Evolutionary conservation across 2,113 vertebrate species (phyloP), one percentile per base, ranked within the genome.

Genomic region (Cyprinodon tularosa): DNA sequence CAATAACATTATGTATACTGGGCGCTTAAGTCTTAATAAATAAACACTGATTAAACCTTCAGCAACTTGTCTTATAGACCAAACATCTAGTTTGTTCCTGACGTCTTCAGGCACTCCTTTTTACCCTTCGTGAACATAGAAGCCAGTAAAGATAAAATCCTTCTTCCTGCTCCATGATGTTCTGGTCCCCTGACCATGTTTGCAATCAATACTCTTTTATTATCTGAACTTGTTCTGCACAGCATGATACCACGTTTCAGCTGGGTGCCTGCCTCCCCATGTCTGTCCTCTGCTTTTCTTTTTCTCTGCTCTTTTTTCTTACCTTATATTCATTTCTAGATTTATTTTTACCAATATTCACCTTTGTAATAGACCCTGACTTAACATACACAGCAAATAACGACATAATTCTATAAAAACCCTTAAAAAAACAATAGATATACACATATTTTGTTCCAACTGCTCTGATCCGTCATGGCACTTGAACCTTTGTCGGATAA

Each of bases 191-290:
- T 37, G 75, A 79, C 76, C 50, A 45, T 89, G 90, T 90, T 90
- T 77, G 77, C 77, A 86, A 90, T 93, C 91, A 84, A 90, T 93
- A 91, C 75, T 84, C 88, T 80, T 75, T 80, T 89, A 89, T 89
- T 89, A 88, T 87, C 83, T 73, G 78, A 4, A 70, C 63, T 84
- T 86, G 84, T 86, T 93, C 83, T 73, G 20, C 50, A 86, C 89
- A 80, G 83, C 78, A 72, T 89, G 77, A 76, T 83, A 76, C 75
- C 64, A 82, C 72, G 90, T 90, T 92, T 86, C 78, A 69, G 71
- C 59, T 37, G 74, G 73, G 9, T 67, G 78, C 78, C 67, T n/a
- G 68, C 20, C 63, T 68, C 65, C 72, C 66, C 71, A 71, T 68
- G 45, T 50, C 66, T 71, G 62, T 71, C 29, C 68, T 70, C 69